Base-by-base conservation (phyloP, 2,888 invertebrate genomes). In the Tiliacea citrago region DNA sequence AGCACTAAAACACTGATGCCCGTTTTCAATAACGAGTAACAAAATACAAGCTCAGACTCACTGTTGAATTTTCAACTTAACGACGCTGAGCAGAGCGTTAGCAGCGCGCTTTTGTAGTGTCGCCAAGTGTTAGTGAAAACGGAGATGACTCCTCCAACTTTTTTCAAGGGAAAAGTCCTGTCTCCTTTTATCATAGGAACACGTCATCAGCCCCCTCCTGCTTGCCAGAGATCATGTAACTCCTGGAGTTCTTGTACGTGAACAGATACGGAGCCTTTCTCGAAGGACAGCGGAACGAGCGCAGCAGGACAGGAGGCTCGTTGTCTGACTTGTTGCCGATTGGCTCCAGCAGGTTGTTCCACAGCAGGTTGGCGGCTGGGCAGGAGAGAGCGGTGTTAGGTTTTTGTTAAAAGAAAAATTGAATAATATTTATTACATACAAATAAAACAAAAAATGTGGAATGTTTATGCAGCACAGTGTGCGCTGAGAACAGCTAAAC, bases 261-360 rank as follows among this genome's bases (percentile, higher is more conserved):
- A 98, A 98, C 73, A 98, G 95, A 91, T 96, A 98, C 1, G 98
- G 98, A 0, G 97, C 94, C 3, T 91, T 89, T 0, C 90, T 84
- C 0, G 96, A 94, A 0, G 98, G 98, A 79, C 98, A 98, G 70
- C 96, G 92, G 90, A 98, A 97, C 42, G 94, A 95, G 65, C 97
- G 97, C 91, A 98, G 93, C 70, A 98, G 93, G 24, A 96, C 93
- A 0, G 97, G 97, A n/a, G 97, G 92, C 13, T 93, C 95, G 67
- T 91, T 92, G 68, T 95, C 95, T 0, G 97, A 97, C 90, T 98
- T 98, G 85, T 96, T 96, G 45, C 98, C 98, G 6, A 98, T 97
- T 0, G 98, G 98, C 89, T 98, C 97, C 39, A 98, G 91, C 78
- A 98, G 95, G 89, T 98, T 98, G 94, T 98, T 98, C 98, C 98